phyloP scores from a whole-genome alignment of 2,888 invertebrate genomes.

The Tryphoninae sp. region DNA sequence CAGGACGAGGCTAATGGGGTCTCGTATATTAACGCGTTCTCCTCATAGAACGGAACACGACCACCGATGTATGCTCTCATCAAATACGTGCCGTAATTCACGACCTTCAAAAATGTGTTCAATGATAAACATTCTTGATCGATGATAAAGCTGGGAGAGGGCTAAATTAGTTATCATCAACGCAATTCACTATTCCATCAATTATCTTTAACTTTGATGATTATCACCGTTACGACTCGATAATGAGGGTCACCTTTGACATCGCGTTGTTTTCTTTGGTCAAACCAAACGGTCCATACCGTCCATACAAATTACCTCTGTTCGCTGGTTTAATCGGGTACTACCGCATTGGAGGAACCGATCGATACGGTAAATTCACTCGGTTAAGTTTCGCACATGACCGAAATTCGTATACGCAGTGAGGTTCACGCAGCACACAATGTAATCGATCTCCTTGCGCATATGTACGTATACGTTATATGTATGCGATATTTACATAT shows the following conservation, averaged over 20 bases:
- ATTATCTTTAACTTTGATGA: neutral
- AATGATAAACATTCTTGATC: no score
- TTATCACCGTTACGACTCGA: neutral
- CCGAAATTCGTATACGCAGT: constrained; percentile 52
- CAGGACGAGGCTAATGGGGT: constrained; percentile 50
- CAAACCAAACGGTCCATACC: constrained; percentile 7
- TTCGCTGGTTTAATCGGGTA: constrained; percentile 37
- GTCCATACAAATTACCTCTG: constrained; percentile 26
- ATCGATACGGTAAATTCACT: constrained; percentile 49
- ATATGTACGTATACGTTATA: constrained; percentile 19
- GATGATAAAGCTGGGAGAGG: no score
- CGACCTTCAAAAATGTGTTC: no score
- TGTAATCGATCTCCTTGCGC: constrained; percentile 57
- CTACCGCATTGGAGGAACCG: neutral
- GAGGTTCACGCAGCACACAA: constrained; percentile 49
- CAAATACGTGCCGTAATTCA: no score
- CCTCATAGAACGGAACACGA: constrained; percentile 1
- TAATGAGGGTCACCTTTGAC: constrained; percentile 10
- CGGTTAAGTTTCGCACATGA: constrained; percentile 46
- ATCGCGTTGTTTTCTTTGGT: neutral
- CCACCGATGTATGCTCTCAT: neutral
- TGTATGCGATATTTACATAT: neutral
- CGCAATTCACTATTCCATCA: neutral
- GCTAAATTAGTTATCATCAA: no score
- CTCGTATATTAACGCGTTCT: constrained; percentile 59